phyloP scores from a whole-genome alignment of 1,140 invertebrate species.

The Nasonia giraulti region DNA sequence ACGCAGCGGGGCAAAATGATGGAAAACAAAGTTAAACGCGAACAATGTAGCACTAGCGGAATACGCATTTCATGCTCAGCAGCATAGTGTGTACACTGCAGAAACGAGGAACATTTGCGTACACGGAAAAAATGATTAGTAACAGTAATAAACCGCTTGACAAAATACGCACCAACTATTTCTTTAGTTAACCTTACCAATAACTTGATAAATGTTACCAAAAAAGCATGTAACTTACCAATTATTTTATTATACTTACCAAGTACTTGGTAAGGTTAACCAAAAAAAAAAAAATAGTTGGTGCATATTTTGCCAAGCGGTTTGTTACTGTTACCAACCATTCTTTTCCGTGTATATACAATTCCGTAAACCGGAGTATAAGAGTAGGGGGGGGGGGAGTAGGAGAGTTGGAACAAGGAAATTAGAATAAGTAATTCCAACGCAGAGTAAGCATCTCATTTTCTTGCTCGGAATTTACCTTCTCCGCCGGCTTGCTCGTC shows the following conservation, averaged over 20 bases:
- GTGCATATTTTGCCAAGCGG: too few species aligned
- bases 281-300: too few species aligned
- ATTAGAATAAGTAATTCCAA: slow-evolving; percentile 19
- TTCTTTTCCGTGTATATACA: neutral
- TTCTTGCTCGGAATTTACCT: neutral
- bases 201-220: too few species aligned
- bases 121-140: too few species aligned
- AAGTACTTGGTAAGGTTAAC: too few species aligned
- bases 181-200: too few species aligned
- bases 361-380: neutral
- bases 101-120: neutral
- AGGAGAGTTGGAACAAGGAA: neutral
- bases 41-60: neutral
- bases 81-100: slow-evolving; percentile 21
- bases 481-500: neutral
- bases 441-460: slow-evolving; percentile 15
- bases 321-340: too few species aligned
- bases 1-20: neutral
- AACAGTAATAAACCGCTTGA: too few species aligned
- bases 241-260: too few species aligned
- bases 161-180: too few species aligned
- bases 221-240: too few species aligned
- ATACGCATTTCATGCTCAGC: slow-evolving; percentile 41
- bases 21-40: neutral
- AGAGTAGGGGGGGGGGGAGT: neutral